phyloP scores from a whole-genome alignment of 2,113 vertebrate species.

The Loxodonta africana region DNA sequence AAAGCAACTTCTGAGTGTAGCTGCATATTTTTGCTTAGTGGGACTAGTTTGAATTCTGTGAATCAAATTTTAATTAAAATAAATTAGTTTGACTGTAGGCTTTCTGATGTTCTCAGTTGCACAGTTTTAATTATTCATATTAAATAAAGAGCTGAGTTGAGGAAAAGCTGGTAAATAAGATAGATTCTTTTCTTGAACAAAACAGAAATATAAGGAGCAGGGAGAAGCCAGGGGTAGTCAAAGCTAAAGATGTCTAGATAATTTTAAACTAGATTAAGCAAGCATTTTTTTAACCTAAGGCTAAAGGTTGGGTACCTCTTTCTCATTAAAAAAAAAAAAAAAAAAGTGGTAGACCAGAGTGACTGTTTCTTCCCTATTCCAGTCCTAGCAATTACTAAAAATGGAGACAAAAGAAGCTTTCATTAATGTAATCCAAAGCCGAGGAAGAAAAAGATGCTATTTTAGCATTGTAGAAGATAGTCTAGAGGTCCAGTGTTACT shows the following conservation, averaged over 20 bases:
- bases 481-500: not conserved
- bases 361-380: not conserved
- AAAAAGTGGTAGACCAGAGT: not conserved
- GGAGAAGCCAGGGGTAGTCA: not conserved
- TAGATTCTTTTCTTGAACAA: slow-evolving; percentile 35
- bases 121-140: slow-evolving; percentile 80
- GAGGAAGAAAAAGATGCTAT: not conserved
- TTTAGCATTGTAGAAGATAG: not conserved
- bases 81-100: slow-evolving; percentile 71
- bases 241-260: not conserved
- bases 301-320: not conserved
- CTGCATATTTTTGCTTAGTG: slow-evolving; percentile 57
- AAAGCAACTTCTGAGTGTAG: slow-evolving; percentile 58
- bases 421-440: not conserved
- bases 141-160: slow-evolving; percentile 73
- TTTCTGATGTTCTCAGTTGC: slow-evolving; percentile 72
- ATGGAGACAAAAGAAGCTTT: not conserved
- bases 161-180: slow-evolving; percentile 60
- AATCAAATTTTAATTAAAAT: slow-evolving; percentile 81
- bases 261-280: slow-evolving; percentile 39
- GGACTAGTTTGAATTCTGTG: slow-evolving; percentile 61
- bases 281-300: not conserved
- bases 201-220: slow-evolving; percentile 19
- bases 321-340: not conserved
- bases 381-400: not conserved